Evolutionary conservation across 2,113 vertebrate species (phyloP).

Genomic region (Callospermophilus lateralis): DNA sequence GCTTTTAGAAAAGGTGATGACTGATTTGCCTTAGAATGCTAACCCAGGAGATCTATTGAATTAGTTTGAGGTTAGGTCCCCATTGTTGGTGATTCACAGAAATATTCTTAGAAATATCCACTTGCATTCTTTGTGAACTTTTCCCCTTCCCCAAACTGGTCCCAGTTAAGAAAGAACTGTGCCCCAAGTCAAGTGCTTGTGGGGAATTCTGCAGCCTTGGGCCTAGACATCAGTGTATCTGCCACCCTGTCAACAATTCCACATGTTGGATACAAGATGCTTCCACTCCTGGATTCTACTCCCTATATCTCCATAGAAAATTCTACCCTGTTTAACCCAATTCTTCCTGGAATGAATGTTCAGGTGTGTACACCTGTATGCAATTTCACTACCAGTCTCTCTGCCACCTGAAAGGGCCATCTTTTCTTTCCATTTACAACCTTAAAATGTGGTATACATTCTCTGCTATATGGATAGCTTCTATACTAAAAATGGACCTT

Average conservation of each 20-base stretch:
- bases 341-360: not conserved
- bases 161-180: not conserved
- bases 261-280: not conserved
- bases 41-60: not conserved
- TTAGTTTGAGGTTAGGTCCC: not conserved
- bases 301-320: not conserved
- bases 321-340: not conserved
- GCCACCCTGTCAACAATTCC: not conserved
- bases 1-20: not conserved
- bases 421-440: not conserved
- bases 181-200: not conserved
- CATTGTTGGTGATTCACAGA: not conserved
- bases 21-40: not conserved
- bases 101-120: not conserved
- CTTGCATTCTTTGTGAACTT: not conserved
- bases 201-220: not conserved
- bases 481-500: not conserved
- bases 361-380: rapidly evolving
- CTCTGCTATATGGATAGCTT: not conserved
- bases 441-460: not conserved
- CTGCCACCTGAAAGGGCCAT: not conserved
- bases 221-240: no score
- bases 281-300: not conserved
- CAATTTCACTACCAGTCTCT: not conserved
- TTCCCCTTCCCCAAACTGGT: not conserved